Evolutionary conservation across 2,888 invertebrate genomes (phyloP).

Genomic region (Campoletis raptor): DNA sequence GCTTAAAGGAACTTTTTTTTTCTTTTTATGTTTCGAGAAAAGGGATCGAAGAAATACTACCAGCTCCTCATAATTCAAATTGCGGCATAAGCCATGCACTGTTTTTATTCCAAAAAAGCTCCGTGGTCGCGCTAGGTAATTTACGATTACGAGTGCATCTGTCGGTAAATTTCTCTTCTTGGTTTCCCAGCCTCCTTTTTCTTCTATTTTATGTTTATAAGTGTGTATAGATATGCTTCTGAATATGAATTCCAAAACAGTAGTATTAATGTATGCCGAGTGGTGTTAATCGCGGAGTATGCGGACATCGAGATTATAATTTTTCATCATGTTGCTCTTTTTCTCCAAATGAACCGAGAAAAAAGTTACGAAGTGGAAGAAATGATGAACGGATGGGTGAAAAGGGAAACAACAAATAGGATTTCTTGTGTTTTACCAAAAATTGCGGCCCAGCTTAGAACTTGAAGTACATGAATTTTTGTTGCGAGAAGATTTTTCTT

Average conservation of each 20-base stretch:
- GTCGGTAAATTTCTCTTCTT: slow-evolving; percentile 41
- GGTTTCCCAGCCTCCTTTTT: neutral
- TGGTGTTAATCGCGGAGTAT: slow-evolving; percentile 50
- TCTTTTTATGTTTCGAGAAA: slow-evolving; percentile 3
- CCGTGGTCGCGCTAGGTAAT: slow-evolving; percentile 22
- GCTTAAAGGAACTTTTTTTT: neutral
- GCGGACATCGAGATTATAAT: slow-evolving; percentile 25
- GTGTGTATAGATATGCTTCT: neutral
- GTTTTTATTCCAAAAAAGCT: slow-evolving; percentile 41
- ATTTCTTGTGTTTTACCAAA: neutral
- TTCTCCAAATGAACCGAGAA: slow-evolving; percentile 10
- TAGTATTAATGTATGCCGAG: slow-evolving; percentile 22
- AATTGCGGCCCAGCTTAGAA: neutral
- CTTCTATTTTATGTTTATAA: neutral
- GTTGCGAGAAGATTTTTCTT: neutral
- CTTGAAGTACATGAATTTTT: neutral
- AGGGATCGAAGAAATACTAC: slow-evolving; percentile 17
- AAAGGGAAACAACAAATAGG: neutral
- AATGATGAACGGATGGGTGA: neutral
- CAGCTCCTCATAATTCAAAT: slow-evolving; percentile 18
- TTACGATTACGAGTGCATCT: slow-evolving; percentile 29
- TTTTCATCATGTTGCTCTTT: slow-evolving; percentile 11
- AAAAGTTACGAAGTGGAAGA: neutral
- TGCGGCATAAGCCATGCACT: neutral
- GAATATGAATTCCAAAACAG: neutral